These are phyloP conservation scores for Cephalophus harveyi DNA, from an alignment of 2,113 vertebrate genomes.

Conservation along the genomic window DNA sequence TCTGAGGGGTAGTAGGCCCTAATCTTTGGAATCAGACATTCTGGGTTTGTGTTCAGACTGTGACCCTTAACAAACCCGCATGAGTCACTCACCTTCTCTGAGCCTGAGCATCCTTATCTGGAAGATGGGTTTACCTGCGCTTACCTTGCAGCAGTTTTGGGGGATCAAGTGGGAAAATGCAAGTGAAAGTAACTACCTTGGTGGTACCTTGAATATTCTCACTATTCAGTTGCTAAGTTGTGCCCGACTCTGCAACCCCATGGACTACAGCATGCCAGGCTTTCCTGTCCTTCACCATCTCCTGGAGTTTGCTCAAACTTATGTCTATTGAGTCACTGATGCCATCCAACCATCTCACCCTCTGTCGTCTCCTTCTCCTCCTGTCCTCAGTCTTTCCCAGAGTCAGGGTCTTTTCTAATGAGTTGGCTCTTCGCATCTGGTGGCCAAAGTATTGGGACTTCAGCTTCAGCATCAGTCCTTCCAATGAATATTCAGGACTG, in stretches of 20 bases:
- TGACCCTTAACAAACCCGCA: neutral
- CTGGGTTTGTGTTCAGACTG: neutral
- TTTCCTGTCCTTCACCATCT: neutral
- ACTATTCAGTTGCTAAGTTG: neutral
- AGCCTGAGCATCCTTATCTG: neutral
- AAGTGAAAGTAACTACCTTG: neutral
- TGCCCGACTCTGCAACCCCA: neutral
- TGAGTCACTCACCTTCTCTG: neutral
- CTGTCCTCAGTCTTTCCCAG: neutral
- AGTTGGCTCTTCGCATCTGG: fast-evolving
- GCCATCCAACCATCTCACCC: neutral
- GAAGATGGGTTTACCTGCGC: neutral
- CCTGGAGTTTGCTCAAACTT: neutral
- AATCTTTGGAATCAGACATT: neutral
- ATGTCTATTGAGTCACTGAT: neutral
- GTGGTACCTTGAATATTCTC: neutral
- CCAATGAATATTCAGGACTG: neutral
- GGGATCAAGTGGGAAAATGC: neutral
- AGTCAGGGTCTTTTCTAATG: neutral
- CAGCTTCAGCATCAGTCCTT: neutral
- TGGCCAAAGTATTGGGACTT: neutral
- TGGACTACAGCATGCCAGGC: neutral
- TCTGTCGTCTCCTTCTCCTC: neutral
- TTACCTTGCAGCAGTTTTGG: neutral
- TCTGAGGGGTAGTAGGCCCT: neutral